Conservation (phyloP, 2,888 invertebrate genomes). For the Nezara viridula region DNA sequence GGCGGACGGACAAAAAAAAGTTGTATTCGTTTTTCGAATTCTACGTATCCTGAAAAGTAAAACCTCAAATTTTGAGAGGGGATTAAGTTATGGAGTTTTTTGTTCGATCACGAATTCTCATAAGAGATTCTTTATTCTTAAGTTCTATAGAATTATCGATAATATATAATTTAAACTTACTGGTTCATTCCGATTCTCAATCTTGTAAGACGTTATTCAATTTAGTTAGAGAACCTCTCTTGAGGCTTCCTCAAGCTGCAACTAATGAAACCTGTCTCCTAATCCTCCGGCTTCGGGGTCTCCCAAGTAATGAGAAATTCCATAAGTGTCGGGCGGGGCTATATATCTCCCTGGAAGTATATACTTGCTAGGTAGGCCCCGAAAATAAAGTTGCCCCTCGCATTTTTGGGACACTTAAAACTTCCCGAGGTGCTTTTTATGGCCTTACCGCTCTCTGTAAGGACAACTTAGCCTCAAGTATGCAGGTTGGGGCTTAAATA, state of each 20-base stretch:
- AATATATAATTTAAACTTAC: no score
- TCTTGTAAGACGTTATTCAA: not conserved
- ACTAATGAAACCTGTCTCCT: not conserved
- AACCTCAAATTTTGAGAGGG: no score
- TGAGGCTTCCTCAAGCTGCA: not conserved
- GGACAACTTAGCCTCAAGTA: not conserved
- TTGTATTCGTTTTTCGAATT: no score
- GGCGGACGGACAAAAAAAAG: no score
- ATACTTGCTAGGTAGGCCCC: not conserved
- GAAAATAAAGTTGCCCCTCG: not conserved
- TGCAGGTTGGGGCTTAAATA: not conserved
- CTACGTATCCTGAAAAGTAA: no score
- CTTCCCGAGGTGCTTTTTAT: not conserved
- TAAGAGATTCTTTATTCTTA: no score
- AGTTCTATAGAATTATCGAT: no score
- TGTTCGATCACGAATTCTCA: no score
- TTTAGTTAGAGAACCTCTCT: not conserved
- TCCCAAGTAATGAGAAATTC: conserved; percentile 1
- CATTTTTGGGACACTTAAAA: conserved; percentile 22
- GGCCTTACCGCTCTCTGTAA: not conserved
- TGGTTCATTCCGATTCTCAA: no score
- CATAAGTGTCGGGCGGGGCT: not conserved
- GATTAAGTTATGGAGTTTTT: no score
- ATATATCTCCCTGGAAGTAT: not conserved
- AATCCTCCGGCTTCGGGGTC: not conserved